Base-by-base conservation (phyloP, 2,888 invertebrate species). In the Meteorus colon region DNA sequence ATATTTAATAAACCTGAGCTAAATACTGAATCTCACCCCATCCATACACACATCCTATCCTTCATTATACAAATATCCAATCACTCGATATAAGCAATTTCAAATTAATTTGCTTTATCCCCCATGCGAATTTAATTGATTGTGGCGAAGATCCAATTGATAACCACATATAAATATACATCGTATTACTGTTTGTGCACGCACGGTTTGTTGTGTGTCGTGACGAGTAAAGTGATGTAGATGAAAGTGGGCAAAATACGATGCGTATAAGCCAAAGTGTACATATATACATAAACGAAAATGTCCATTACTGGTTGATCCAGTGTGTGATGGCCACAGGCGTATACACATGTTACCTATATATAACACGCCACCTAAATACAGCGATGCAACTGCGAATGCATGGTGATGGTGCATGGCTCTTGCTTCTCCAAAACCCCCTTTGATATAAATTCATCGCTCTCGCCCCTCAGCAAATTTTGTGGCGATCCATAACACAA, bases 401-500 rank as follows among this genome's bases (percentile, higher is more conserved):
- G 66, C 19, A 66, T 37, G 66, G 41, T 41, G 41, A 10, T 31
- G 34, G 34, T 63, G 29, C 14, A 62, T 67, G 73, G 63, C 41
- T 74, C 73, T 60, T 67, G 37, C 59, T 71, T 71, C 75, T 66
- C 71, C 75, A 55, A 68, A 75, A 72, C 75, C 68, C 75, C 72
- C 41, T 41, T 68, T 72, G 72, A 76, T 76, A 76, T 72, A 73
- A 55, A 55, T 55, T 55, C 55, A 55, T 19, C 55, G 55, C 19
- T 19, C 55, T 19, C 19, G 55, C 8, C 66, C 70, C 75, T 67
- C 67, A 55, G 55, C 63, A 73, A 70, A 76, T 79, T 73, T 76
- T 77, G 73, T 73, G 76, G 76, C 79, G 81, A 80, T 81, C 81
- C 79, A 81, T 81, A 81, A 78, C 77, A 75, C 75, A 73, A 76